Conservation (phyloP, 2,888 invertebrate species). For the Xiphydria camelus region DNA sequence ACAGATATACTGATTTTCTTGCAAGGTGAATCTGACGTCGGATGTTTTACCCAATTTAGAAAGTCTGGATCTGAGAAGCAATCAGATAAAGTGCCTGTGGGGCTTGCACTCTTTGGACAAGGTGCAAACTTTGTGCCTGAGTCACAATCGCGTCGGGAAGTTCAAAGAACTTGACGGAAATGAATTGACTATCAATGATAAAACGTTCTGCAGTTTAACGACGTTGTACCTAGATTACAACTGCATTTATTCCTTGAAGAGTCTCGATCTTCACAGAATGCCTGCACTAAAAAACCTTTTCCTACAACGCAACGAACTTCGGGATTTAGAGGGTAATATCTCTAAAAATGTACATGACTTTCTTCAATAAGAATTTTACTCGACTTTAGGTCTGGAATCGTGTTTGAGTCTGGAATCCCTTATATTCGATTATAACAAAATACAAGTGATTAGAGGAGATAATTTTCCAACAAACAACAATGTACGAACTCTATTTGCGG, state of each 20-base stretch:
- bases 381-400: conserved; percentile 20
- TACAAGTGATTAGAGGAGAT: conserved; percentile 19
- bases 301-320: conserved; percentile 29
- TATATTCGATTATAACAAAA: conserved; percentile 31
- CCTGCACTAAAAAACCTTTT: conserved; percentile 31
- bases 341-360: background rate
- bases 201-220: conserved; percentile 22
- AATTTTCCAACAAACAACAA: conserved; percentile 21
- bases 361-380: no score
- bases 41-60: conserved; percentile 28
- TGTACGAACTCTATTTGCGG: conserved; percentile 27
- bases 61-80: conserved; percentile 34
- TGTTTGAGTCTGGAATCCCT: conserved; percentile 24
- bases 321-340: conserved; percentile 26
- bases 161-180: conserved; percentile 4
- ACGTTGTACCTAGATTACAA: conserved; percentile 34
- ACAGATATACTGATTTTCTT: background rate
- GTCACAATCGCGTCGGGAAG: conserved; percentile 29
- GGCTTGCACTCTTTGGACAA: conserved; percentile 26
- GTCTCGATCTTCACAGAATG: conserved; percentile 17
- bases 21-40: conserved; percentile 25
- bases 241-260: conserved; percentile 21
- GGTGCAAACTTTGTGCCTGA: conserved; percentile 31
- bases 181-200: background rate
- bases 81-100: conserved; percentile 26